These are phyloP conservation scores for Lemur catta DNA, from an alignment of 2,797 vertebrate species.

Conservation along the genomic window DNA sequence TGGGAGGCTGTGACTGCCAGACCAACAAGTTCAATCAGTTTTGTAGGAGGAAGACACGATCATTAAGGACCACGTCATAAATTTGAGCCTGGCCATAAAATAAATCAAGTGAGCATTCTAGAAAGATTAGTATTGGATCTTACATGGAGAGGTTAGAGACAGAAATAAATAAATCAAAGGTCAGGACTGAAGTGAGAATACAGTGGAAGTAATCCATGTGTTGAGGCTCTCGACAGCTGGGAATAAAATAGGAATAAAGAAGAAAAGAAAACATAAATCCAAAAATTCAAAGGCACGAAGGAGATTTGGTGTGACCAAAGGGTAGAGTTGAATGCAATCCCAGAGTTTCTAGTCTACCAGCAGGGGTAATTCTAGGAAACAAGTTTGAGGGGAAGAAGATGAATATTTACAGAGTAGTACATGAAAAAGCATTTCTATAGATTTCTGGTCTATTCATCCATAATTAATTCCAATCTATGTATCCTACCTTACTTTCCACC, in stretches of 20 bases:
- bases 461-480: not conserved
- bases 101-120: not conserved
- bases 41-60: not conserved
- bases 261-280: not conserved
- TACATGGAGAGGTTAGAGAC: not conserved
- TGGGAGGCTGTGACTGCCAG: not conserved
- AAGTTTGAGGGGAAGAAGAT: not conserved
- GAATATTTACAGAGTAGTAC: slow-evolving; percentile 15
- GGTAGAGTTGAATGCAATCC: not conserved
- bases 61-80: not conserved
- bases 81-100: not conserved
- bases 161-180: not conserved
- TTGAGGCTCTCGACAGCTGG: not conserved
- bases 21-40: not conserved
- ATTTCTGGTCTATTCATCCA: not conserved
- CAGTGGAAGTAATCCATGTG: not conserved
- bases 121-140: slow-evolving; percentile 23
- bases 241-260: not conserved
- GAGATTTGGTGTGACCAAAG: not conserved
- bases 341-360: not conserved
- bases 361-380: not conserved
- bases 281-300: not conserved
- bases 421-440: not conserved
- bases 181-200: not conserved
- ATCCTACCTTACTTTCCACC: not conserved